Percentiles rank a stretch among this genome's conserved stretches.
Evolutionary conservation across 2,888 invertebrate genomes (phyloP).

Genomic region (Urechis unicinctus): DNA sequence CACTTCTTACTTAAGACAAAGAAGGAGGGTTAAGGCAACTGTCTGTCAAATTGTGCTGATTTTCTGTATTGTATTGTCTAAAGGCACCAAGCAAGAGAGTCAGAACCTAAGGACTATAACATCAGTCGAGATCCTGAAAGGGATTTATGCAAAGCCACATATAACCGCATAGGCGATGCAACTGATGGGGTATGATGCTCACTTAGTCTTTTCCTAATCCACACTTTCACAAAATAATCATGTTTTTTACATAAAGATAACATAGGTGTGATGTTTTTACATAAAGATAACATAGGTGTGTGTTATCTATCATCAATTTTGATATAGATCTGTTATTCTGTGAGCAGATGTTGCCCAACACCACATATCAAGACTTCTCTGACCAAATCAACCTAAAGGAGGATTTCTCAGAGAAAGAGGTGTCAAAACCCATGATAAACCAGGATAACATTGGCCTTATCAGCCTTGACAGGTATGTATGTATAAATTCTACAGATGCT

Average conservation of each 20-base stretch:
- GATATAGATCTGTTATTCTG: not conserved
- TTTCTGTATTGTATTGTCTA: no score
- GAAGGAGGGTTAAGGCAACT: no score
- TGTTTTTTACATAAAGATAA: no score
- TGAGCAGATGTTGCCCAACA: conserved; percentile 33
- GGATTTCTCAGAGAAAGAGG: conserved; percentile 33
- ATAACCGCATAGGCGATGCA: conserved; percentile 38
- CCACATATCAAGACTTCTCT: conserved; percentile 42
- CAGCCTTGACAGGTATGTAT: conserved; percentile 42
- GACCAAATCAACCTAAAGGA: conserved; percentile 33
- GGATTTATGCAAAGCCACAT: conserved; percentile 38
- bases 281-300: not conserved
- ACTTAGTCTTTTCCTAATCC: not conserved
- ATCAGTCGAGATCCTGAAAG: conserved; percentile 32
- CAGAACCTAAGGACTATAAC: conserved; percentile 48
- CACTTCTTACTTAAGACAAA: no score
- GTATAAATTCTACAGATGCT: no score
- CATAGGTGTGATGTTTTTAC: no score
- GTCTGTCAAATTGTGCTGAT: no score
- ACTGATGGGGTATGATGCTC: conserved; percentile 34
- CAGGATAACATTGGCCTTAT: conserved; percentile 22
- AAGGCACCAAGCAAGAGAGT: conserved; percentile 48
- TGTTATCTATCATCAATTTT: not conserved
- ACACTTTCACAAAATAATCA: not conserved
- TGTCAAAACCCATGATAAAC: conserved; percentile 35